Conservation (phyloP, 2,888 invertebrate genomes). For the Ormyrus rosae region DNA sequence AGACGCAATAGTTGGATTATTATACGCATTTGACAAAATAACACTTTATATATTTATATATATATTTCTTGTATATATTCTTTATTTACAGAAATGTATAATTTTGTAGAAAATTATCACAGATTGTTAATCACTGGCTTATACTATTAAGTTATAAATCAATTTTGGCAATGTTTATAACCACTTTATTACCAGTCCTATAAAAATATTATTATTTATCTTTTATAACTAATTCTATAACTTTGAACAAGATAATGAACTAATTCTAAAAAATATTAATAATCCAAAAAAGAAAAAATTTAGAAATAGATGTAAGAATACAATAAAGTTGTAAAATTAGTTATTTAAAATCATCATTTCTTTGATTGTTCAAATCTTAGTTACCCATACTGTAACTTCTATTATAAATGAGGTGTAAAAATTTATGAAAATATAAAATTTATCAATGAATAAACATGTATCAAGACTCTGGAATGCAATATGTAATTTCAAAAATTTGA, state of each 20-base stretch:
- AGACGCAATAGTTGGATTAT: conserved; percentile 63
- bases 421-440: not conserved
- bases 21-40: conserved; percentile 61
- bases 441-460: too few relatives aligned
- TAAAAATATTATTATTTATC: conserved; percentile 29
- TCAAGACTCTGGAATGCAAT: too few relatives aligned
- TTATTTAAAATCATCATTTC: conserved; percentile 33
- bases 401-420: not conserved
- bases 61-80: conserved; percentile 38
- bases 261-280: conserved; percentile 4
- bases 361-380: conserved; percentile 39
- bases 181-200: conserved; percentile 8
- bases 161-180: conserved; percentile 28
- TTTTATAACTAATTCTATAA: conserved; percentile 5
- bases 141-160: conserved; percentile 24
- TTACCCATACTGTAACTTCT: conserved; percentile 25
- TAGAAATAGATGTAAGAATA: too few relatives aligned
- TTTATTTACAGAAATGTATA: conserved; percentile 65
- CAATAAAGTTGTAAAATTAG: conserved; percentile 2
- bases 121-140: conserved; percentile 37
- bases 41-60: conserved; percentile 63
- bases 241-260: not conserved
- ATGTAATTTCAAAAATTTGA: too few relatives aligned
- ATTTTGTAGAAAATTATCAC: conserved; percentile 61
- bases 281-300: too few relatives aligned